A percentile compares a stretch with the other conserved stretches of the same genome.
phyloP scores from a whole-genome alignment of 2,888 invertebrate species.

The Pollenia angustigena region DNA sequence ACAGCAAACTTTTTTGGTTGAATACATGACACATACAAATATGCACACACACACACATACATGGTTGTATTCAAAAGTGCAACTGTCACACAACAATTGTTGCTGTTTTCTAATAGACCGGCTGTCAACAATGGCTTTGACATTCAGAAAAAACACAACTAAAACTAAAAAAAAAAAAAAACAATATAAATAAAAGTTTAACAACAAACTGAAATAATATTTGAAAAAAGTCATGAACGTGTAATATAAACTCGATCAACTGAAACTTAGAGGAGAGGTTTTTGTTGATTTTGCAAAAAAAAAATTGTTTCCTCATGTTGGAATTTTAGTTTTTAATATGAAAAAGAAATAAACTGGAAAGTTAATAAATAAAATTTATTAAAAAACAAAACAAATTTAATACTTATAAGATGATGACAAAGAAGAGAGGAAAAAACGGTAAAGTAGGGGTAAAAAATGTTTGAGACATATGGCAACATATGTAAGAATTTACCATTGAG shows the following conservation, averaged over 20 bases:
- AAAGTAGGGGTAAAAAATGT: neutral
- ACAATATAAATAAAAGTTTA: constrained; percentile 19
- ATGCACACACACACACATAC: constrained; percentile 7
- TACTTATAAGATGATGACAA: constrained; percentile 2
- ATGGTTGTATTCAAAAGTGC: constrained; percentile 18
- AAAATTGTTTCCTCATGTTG: constrained; percentile 53
- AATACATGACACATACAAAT: neutral
- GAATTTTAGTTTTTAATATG: constrained; percentile 27
- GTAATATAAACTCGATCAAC: constrained; percentile 69
- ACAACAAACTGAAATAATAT: neutral
- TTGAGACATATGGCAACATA: constrained; percentile 49
- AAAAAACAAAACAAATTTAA: constrained; percentile 20
- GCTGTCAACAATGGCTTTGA: constrained; percentile 73
- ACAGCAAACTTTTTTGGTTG: constrained; percentile 15
- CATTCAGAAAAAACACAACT: constrained; percentile 65
- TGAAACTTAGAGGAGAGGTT: constrained; percentile 49
- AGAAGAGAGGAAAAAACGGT: constrained; percentile 16
- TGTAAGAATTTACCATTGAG: neutral
- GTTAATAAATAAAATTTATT: constrained; percentile 34
- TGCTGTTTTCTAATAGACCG: constrained; percentile 60
- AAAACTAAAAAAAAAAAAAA: constrained; percentile 29
- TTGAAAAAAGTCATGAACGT: constrained; percentile 41
- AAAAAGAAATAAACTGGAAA: constrained; percentile 9
- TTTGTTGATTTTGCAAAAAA: constrained; percentile 50
- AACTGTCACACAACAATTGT: constrained; percentile 45